Conservation (phyloP, 2,888 invertebrate species). For the Zaprionus obscuricornis region DNA sequence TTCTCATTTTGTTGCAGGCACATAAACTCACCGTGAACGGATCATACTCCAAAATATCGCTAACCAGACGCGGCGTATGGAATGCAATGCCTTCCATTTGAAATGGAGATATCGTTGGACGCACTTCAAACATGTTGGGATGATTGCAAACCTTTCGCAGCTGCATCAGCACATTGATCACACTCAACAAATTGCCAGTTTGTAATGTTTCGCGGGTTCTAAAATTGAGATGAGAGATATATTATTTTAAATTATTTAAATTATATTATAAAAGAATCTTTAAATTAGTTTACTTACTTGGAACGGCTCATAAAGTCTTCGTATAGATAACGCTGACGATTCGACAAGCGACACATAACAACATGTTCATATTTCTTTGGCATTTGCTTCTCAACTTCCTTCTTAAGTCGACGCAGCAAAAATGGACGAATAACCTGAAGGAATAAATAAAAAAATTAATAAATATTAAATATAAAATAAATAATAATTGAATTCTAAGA, state of each 20-base stretch:
- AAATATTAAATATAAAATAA: neutral
- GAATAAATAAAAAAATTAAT: neutral
- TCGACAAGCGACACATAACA: slow-evolving; percentile 95
- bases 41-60: slow-evolving; percentile 88
- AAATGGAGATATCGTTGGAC: slow-evolving; percentile 97
- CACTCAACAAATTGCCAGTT: slow-evolving; percentile 96
- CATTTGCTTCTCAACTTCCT: slow-evolving; percentile 98
- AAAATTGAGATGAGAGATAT: slow-evolving; percentile 23
- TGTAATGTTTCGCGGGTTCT: slow-evolving; percentile 97
- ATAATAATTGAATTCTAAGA: neutral
- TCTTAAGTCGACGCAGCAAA: slow-evolving; percentile 94
- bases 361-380: slow-evolving; percentile 98
- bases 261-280: neutral
- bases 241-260: neutral
- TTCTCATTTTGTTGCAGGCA: slow-evolving; percentile 1
- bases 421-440: slow-evolving; percentile 94
- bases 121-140: slow-evolving; percentile 98
- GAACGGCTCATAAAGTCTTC: slow-evolving; percentile 99
- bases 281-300: slow-evolving; percentile 86
- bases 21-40: slow-evolving; percentile 88
- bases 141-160: slow-evolving; percentile 98
- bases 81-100: slow-evolving; percentile 91
- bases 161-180: slow-evolving; percentile 98
- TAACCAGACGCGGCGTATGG: slow-evolving; percentile 89
- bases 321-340: slow-evolving; percentile 97